Percentiles rank a stretch among this genome's conserved stretches.
phyloP scores from a whole-genome alignment of 2,888 invertebrate species.

The Limnephilus marmoratus region DNA sequence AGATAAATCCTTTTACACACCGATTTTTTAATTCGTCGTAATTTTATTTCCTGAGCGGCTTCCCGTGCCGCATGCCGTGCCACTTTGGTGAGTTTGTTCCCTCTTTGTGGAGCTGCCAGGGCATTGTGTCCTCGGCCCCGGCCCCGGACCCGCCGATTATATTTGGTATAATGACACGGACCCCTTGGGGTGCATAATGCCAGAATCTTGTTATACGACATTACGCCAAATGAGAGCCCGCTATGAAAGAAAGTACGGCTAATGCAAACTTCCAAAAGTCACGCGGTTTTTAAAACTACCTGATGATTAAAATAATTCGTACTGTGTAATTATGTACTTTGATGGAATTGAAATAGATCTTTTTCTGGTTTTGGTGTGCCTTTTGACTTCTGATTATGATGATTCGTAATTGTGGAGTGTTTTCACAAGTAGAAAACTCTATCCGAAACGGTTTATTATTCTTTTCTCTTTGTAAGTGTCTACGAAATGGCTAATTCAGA shows the following conservation, averaged over 20 bases:
- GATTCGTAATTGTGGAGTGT: too few species aligned
- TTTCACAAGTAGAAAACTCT: too few species aligned
- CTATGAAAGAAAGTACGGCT: neutral
- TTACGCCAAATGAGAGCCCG: constrained; percentile 10
- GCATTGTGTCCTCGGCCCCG: neutral
- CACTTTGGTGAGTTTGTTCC: constrained; percentile 24
- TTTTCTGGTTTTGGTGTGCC: neutral
- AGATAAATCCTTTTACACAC: neutral
- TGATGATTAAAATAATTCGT: neutral
- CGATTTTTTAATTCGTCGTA: neutral
- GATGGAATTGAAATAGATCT: neutral
- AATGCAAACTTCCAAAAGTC: neutral
- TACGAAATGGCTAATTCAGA: too few species aligned
- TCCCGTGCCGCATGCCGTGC: constrained; percentile 2
- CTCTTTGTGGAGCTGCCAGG: constrained; percentile 35
- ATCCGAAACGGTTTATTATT: too few species aligned
- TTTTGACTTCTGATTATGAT: too few species aligned
- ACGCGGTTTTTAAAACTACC: neutral
- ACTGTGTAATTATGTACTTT: neutral
- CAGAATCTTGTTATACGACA: constrained; percentile 43
- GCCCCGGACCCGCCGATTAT: constrained; percentile 28
- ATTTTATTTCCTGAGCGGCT: neutral
- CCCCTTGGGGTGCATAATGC: constrained; percentile 42
- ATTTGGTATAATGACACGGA: constrained; percentile 45
- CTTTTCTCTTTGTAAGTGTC: too few species aligned